Percentiles rank a stretch among this genome's conserved stretches.
Evolutionary conservation across 1,140 invertebrate genomes (phyloP).

Genomic region (Aphidius gifuensis): DNA sequence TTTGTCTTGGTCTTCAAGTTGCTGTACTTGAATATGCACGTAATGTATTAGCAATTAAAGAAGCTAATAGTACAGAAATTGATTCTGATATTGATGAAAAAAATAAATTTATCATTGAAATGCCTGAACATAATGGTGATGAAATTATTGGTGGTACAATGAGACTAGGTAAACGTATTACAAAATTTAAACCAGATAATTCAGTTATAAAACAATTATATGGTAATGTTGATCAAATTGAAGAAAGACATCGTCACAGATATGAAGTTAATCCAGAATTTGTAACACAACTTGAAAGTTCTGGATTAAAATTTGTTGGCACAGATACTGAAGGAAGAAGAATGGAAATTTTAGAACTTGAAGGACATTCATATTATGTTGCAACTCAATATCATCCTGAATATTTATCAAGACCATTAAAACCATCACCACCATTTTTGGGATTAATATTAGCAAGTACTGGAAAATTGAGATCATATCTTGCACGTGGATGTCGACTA

Average conservation of each 20-base stretch:
- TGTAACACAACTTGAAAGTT: constrained; percentile 72
- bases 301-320: constrained; percentile 88
- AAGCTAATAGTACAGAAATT: constrained; percentile 88
- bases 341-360: constrained; percentile 84
- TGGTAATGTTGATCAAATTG: constrained; percentile 75
- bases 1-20: constrained; percentile 95
- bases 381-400: constrained; percentile 98
- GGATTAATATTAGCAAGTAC: constrained; percentile 88
- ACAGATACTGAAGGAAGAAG: constrained; percentile 67
- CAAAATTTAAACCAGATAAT: constrained; percentile 65
- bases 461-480: constrained; percentile 69
- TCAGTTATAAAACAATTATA: constrained; percentile 77
- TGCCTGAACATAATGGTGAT: constrained; percentile 95
- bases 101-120: constrained; percentile 90
- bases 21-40: constrained; percentile 96
- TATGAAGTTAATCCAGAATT: constrained; percentile 93
- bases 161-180: constrained; percentile 89
- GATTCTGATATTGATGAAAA: constrained; percentile 69
- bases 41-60: constrained; percentile 74
- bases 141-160: constrained; percentile 92
- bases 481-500: constrained; percentile 67
- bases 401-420: constrained; percentile 89
- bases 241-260: constrained; percentile 96
- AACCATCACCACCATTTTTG: constrained; percentile 92
- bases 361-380: constrained; percentile 86